Percentiles rank a stretch among this genome's conserved stretches.
These are phyloP conservation scores for Scaptodrosophila latifasciaeformis DNA, from an alignment of 2,888 invertebrate species.

Conservation along the genomic window DNA sequence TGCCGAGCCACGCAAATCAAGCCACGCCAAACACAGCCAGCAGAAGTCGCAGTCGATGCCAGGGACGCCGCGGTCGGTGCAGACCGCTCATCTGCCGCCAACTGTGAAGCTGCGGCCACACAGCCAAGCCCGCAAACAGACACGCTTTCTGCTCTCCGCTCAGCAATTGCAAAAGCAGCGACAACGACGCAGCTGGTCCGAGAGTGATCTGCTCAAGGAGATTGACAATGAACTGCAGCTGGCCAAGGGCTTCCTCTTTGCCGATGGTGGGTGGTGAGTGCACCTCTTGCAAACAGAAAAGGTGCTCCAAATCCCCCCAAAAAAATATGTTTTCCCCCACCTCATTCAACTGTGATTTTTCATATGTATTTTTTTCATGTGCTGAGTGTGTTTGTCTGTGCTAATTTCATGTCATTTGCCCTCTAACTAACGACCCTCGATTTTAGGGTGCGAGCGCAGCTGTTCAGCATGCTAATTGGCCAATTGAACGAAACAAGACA, in stretches of 20 bases:
- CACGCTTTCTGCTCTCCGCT: conserved; percentile 70
- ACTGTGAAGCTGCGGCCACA: conserved; percentile 37
- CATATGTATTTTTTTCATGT: conserved; percentile 3
- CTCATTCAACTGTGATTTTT: neutral
- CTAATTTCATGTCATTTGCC: neutral
- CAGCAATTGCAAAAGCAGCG: conserved; percentile 66
- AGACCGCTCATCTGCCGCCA: conserved; percentile 25
- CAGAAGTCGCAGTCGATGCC: conserved; percentile 3
- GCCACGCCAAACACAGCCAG: conserved; percentile 16
- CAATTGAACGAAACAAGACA: no score
- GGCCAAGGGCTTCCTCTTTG: conserved; percentile 80
- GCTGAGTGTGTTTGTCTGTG: neutral
- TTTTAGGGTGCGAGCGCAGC: conserved; percentile 40
- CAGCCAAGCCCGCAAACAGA: conserved; percentile 59
- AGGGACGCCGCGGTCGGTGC: conserved; percentile 1
- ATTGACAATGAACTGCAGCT: conserved; percentile 78
- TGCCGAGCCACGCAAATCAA: conserved; percentile 30
- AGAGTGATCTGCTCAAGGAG: conserved; percentile 79
- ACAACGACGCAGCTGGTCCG: conserved; percentile 74
- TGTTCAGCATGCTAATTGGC: conserved; percentile 33
- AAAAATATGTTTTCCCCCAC: neutral
- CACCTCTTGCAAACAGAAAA: neutral
- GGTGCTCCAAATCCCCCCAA: neutral
- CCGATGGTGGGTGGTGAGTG: conserved; percentile 66
- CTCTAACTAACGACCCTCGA: conserved; percentile 5